Base-by-base conservation (phyloP, 1,140 invertebrate species). In the Aphidius ervi region DNA sequence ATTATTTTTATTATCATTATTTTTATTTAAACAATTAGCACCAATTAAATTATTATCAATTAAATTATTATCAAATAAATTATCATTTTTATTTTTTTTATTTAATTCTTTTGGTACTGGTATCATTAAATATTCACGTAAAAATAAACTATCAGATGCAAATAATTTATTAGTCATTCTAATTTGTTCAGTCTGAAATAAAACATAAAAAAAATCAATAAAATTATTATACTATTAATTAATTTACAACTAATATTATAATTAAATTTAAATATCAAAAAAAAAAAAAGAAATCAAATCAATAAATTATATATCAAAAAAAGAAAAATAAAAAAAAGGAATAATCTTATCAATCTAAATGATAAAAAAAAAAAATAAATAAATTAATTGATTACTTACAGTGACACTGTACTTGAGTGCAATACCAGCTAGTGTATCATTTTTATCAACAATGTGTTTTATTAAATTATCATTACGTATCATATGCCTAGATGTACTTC, bases 371-470 rank as follows among this genome's bases (percentile, higher is more conserved):
- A 64, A 47, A n/a, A 57, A 4, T 23, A 31, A 31, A 31, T 31
- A 1, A 31, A 58, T 50, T n/a, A 23, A 57, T 63, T 23, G 6
- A 45, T 40, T 67, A 86, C 88, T 85, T 84, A 96, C 93, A 73
- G 92, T 93, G 67, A 92, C 90, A 72, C 91, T 90, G 82, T 95
- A 95, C 84, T 92, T 94, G 41, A 96, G 82, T 31, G 94, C 92
- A 65, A 97, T 88, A 68, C 94, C 93, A 82, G 94, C 92, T 61
- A 97, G 80, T n/a, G 94, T 96, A 76, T 97, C 94, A 16, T 85
- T 86, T 72, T 88, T 85, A 39, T 84, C 78, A 61, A 97, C 86
- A 46, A 81, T 82, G 75, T 96, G 93, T 75, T 92, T 90, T 59
- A 95, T 82, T 67, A 88, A 85, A 67, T 85, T 86, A 70, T 90